A percentile compares a stretch with the other conserved stretches of the same genome.
Conservation (phyloP, 1,140 invertebrate genomes). For the Bombus cullumanus region DNA sequence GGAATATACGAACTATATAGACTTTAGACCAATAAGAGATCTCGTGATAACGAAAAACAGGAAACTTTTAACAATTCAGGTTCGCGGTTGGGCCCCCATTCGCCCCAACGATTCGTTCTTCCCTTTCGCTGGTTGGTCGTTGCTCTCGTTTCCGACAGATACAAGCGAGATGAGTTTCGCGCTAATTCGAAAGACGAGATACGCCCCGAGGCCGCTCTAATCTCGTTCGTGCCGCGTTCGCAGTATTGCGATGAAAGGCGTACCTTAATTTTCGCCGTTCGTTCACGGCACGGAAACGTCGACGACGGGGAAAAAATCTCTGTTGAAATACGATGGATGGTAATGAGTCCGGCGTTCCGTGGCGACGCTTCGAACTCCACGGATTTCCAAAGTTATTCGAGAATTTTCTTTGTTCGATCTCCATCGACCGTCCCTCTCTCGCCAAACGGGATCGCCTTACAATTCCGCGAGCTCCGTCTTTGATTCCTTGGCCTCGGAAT, state of each 20-base stretch:
- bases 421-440: too few species aligned
- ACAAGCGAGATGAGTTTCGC: conserved; percentile 17
- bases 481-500: background rate
- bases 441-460: background rate
- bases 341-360: conserved; percentile 19
- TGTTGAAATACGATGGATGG: conserved; percentile 25
- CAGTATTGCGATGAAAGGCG: conserved; percentile 40
- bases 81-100: background rate
- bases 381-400: conserved; percentile 41
- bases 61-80: background rate
- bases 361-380: conserved; percentile 46
- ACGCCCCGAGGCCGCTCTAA: conserved; percentile 34
- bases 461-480: background rate
- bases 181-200: conserved; percentile 45
- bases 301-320: background rate
- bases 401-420: background rate
- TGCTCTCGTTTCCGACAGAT: conserved; percentile 18
- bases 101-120: background rate
- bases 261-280: conserved; percentile 67
- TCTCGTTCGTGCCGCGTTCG: conserved; percentile 37
- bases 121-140: background rate
- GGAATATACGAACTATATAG: background rate
- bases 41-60: background rate
- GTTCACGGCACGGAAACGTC: conserved; percentile 58
- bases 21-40: too few species aligned